phyloP scores from a whole-genome alignment of 1,140 invertebrate genomes.

The Elymnias hypermnestra region DNA sequence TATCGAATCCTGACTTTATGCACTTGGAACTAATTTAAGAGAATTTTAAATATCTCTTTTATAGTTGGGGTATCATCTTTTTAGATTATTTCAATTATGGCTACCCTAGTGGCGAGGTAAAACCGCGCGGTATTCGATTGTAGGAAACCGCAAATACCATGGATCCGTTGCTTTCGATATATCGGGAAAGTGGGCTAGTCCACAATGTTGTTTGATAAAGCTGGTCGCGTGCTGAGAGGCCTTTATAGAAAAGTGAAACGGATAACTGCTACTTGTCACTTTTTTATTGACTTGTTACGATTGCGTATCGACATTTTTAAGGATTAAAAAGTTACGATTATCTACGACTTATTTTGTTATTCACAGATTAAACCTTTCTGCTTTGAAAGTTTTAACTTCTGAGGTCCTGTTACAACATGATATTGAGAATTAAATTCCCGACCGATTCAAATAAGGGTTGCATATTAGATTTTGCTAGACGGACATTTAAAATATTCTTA shows the following conservation, averaged over 20 bases:
- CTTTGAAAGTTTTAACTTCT: too few relatives aligned
- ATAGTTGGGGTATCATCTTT: too few relatives aligned
- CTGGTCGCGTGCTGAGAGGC: slow-evolving; percentile 34
- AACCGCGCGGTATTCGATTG: slow-evolving; percentile 57
- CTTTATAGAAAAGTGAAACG: slow-evolving; percentile 41
- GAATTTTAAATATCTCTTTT: too few relatives aligned
- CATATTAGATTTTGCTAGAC: too few relatives aligned
- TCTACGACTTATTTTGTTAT: neutral
- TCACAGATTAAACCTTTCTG: too few relatives aligned
- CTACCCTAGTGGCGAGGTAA: slow-evolving; percentile 22
- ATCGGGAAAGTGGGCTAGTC: slow-evolving; percentile 57
- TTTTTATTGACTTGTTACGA: slow-evolving; percentile 8
- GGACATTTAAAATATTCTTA: too few relatives aligned
- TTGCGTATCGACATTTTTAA: neutral
- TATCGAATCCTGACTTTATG: too few relatives aligned
- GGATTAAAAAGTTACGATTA: neutral
- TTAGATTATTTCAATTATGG: too few relatives aligned
- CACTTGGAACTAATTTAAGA: too few relatives aligned
- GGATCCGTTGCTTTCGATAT: slow-evolving; percentile 61
- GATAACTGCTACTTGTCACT: slow-evolving; percentile 8
- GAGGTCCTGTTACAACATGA: too few relatives aligned
- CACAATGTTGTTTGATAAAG: slow-evolving; percentile 46
- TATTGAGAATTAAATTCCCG: too few relatives aligned
- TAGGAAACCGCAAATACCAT: slow-evolving; percentile 56
- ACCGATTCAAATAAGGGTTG: too few relatives aligned